Conservation (phyloP, 2,888 invertebrate genomes). For the Cataglyphis rosenhaueri region DNA sequence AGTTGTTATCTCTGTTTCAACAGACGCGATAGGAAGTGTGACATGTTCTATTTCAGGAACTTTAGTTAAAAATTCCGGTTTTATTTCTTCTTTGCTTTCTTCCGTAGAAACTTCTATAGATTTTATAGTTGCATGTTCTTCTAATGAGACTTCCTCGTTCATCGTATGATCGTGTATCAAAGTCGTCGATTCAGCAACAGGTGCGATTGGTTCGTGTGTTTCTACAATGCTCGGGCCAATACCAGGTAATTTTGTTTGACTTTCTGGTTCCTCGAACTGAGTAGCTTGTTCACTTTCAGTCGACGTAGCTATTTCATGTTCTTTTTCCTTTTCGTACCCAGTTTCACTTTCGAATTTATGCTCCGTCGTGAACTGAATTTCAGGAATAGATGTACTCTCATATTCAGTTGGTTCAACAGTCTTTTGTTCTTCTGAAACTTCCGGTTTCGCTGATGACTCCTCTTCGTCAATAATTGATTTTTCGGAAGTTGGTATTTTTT, state of each 20-base stretch:
- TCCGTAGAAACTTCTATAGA: constrained; percentile 57
- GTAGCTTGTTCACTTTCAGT: constrained; percentile 55
- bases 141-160: constrained; percentile 17
- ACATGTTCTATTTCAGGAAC: constrained; percentile 55
- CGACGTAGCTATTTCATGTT: constrained; percentile 32
- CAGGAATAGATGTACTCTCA: constrained; percentile 42
- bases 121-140: constrained; percentile 53
- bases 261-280: constrained; percentile 58
- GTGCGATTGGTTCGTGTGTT: constrained; percentile 34
- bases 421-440: constrained; percentile 47
- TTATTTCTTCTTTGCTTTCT: constrained; percentile 31
- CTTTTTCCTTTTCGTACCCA: constrained; percentile 10
- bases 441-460: constrained; percentile 56
- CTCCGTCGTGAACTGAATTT: constrained; percentile 16
- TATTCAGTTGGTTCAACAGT: constrained; percentile 42
- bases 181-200: constrained; percentile 47
- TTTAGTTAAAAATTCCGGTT: constrained; percentile 40
- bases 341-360: constrained; percentile 8
- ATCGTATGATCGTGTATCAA: constrained; percentile 19
- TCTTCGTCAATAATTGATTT: constrained; percentile 47
- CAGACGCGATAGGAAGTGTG: constrained; percentile 18
- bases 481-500: constrained; percentile 32
- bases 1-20: constrained; percentile 51
- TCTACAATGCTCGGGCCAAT: constrained; percentile 57
- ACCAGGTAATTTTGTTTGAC: constrained; percentile 58